Percentiles rank a stretch among this genome's conserved stretches.
Evolutionary conservation across 2,888 invertebrate genomes (phyloP).

Genomic region (Hymenopus coronatus): DNA sequence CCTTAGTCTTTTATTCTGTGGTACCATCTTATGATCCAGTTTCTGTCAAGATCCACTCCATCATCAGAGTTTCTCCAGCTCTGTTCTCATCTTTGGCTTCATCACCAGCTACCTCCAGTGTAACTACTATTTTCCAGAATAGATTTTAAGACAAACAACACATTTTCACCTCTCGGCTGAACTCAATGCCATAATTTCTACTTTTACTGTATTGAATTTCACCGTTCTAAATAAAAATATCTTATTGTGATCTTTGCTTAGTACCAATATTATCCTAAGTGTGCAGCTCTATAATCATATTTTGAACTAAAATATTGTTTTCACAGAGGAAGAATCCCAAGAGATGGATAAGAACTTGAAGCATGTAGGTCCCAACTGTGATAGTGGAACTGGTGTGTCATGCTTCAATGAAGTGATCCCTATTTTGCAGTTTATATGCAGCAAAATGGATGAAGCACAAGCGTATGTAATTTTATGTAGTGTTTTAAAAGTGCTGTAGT

Average conservation of each 20-base stretch:
- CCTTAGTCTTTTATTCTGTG: too few species aligned
- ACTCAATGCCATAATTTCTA: too few species aligned
- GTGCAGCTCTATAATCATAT: background rate
- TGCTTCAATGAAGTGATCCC: slow-evolving; percentile 89
- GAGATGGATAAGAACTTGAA: slow-evolving; percentile 51
- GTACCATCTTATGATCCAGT: too few species aligned
- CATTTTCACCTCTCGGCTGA: too few species aligned
- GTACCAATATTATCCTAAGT: background rate
- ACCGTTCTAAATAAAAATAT: too few species aligned
- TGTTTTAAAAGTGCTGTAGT: background rate
- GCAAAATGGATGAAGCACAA: slow-evolving; percentile 78
- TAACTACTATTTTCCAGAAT: too few species aligned
- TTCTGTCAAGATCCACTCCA: too few species aligned
- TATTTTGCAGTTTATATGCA: slow-evolving; percentile 84
- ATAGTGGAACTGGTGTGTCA: slow-evolving; percentile 60
- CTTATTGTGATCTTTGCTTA: background rate
- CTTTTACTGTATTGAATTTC: too few species aligned
- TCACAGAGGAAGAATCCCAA: slow-evolving; percentile 71
- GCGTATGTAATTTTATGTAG: slow-evolving; percentile 51
- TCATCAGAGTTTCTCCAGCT: too few species aligned
- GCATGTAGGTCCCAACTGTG: slow-evolving; percentile 43
- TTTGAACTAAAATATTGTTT: background rate
- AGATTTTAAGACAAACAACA: too few species aligned
- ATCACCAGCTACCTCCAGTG: too few species aligned
- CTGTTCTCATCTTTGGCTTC: too few species aligned